phyloP scores from a whole-genome alignment of 2,888 invertebrate species.

The Cryptophagus acutangulus region DNA sequence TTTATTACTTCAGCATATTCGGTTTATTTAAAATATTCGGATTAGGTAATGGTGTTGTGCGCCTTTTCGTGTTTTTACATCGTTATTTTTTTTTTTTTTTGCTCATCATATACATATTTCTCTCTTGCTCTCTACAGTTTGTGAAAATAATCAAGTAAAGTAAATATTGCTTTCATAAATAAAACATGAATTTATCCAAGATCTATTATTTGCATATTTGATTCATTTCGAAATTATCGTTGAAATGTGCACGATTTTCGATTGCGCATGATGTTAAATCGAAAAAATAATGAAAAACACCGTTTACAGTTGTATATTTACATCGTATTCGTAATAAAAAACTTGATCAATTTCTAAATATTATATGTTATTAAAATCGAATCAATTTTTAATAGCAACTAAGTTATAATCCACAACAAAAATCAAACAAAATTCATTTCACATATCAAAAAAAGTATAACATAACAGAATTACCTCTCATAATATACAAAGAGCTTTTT shows the following conservation, averaged over 20 bases:
- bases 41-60: conserved; percentile 34
- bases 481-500: too few species aligned
- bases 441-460: too few species aligned
- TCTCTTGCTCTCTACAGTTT: conserved; percentile 14
- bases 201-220: conserved; percentile 49
- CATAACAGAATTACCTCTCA: too few species aligned
- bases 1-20: conserved; percentile 27
- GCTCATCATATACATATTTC: conserved; percentile 23
- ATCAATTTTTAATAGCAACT: too few species aligned
- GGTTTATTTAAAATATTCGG: conserved; percentile 19
- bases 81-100: conserved; percentile 40
- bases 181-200: conserved; percentile 47
- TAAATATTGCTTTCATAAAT: conserved; percentile 49
- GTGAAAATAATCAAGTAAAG: conserved; percentile 48
- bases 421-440: too few species aligned
- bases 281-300: too few species aligned
- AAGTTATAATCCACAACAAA: too few species aligned
- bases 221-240: conserved; percentile 42
- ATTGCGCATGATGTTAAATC: conserved; percentile 10
- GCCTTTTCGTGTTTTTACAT: conserved; percentile 41
- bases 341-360: too few species aligned
- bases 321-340: too few species aligned
- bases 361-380: too few species aligned
- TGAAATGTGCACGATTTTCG: conserved; percentile 28
- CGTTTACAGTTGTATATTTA: too few species aligned